Evolutionary conservation across 2,113 vertebrate species (phyloP), one percentile per base, ranked within the genome.

Genomic region (Hippocampus zosterae): DNA sequence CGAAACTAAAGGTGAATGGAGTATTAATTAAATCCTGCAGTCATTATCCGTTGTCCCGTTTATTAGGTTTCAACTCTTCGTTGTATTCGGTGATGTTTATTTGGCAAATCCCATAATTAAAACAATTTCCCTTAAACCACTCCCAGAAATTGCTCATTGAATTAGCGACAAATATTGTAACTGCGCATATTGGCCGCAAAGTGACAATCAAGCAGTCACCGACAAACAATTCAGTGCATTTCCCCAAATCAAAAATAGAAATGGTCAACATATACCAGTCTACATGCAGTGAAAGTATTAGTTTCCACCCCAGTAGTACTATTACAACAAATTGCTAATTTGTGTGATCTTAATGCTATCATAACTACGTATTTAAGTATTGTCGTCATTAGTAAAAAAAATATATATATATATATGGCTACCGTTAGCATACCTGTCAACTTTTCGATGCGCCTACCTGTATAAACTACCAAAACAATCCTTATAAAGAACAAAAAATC

Each of bases 1-100:
- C 21, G n/a, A 23, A n/a, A 9, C 52, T 11, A 23, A n/a, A 19
- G 5, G 15, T 40, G 27, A 21, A 62, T 63, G 42, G 19, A 13
- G 29, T 62, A 10, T 19, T 62, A 40, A 61, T 62, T 56, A 8
- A 68, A 3, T 62, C 37, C 44, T n/a, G 18, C n/a, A 48, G 21
- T 46, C 9, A 62, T 46, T 21, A 41, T 53, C 3, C 55, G 62
- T 8, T 67, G 15, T 23, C 15, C 56, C 13, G 29, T 16, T 71
- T 59, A 71, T 67, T n/a, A 63, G n/a, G 27, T n/a, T 71, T 61
- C 27, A 61, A 63, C 29, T 62, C 60, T 33, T 27, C n/a, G 19
- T n/a, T 44, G 6, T 15, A 23, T 21, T 40, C 56, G 19, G 46
- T 44, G 19, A 21, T 18, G 10, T 11, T 29, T 12, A 10, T 3